Base-by-base conservation (phyloP, 2,797 vertebrate species). In the Hylomyscus alleni region DNA sequence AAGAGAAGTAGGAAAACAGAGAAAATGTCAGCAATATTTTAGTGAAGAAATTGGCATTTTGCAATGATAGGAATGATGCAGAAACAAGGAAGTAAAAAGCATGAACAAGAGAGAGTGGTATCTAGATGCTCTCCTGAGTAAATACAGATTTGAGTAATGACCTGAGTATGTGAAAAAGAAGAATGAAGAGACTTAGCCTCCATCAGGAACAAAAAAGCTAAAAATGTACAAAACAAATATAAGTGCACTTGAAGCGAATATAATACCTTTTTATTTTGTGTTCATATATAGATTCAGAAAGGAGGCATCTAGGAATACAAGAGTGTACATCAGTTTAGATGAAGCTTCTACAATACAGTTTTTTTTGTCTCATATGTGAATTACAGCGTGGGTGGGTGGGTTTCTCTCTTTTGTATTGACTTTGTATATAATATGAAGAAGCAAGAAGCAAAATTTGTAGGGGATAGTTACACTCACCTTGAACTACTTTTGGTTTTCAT, bases 391-490 rank as follows among this genome's bases (percentile, higher is more conserved):
- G 8, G 17, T 17, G 34, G 34, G 5, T 44, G 78, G 19, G 22
- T 87, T 37, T 98, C 90, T 97, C 72, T 95, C 77, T 81, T 97
- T 97, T 98, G 84, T 96, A 95, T 81, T 96, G 96, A 98, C 91
- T 94, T 98, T 97, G 97, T 60, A 96, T 97, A 90, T 47, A 97
- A 93, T 81, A 93, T 97, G 98, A 96, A 97, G 97, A 97, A 97
- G 90, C 69, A 69, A 98, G 96, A 96, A 65, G 95, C 67, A 77
- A 97, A 97, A 97, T 96, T 83, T 93, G 40, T 88, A 87, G 40
- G 87, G 94, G 50, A 98, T 96, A 97, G 91, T 97, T 97, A 90
- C 8, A 97, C 65, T 52, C 97, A 90, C 94, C 97, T 97, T 96
- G 90, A 98, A 95, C 31, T 4, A 97, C 95, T 94, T 97, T 97